A percentile compares a stretch with the other conserved stretches of the same genome.
Conservation (phyloP, 1,140 invertebrate species). For the Helicorthomorpha holstii region DNA sequence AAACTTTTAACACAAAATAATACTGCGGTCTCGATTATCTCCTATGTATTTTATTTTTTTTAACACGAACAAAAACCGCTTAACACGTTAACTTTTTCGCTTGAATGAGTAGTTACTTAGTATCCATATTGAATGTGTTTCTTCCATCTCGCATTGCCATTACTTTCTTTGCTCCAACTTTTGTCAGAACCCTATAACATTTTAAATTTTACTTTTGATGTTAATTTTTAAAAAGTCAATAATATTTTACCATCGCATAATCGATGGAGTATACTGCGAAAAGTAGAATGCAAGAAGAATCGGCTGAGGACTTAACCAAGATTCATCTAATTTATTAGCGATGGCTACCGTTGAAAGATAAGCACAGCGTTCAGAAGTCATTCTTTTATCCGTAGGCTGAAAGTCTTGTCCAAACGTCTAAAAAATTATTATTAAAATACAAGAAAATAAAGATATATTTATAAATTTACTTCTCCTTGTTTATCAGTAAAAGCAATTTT, state of each 20-base stretch:
- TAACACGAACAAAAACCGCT: too few relatives aligned
- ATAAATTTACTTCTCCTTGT: slow-evolving; percentile 32
- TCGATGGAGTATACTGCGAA: slow-evolving; percentile 41
- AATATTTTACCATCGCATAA: slow-evolving; percentile 33
- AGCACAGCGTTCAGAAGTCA: slow-evolving; percentile 53
- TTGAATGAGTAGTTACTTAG: too few relatives aligned
- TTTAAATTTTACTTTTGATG: not conserved
- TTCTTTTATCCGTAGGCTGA: slow-evolving; percentile 34
- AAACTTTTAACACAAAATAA: too few relatives aligned
- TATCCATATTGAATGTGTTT: too few relatives aligned
- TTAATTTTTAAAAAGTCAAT: not conserved
- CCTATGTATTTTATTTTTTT: too few relatives aligned
- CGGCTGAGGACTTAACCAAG: slow-evolving; percentile 51
- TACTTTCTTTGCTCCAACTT: not conserved
- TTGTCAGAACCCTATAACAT: not conserved
- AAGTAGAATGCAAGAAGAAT: slow-evolving; percentile 44
- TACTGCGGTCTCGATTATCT: too few relatives aligned
- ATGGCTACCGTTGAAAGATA: slow-evolving; percentile 51
- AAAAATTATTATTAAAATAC: slow-evolving; percentile 6
- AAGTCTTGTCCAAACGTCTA: slow-evolving; percentile 36
- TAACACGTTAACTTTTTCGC: too few relatives aligned
- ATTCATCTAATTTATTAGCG: slow-evolving; percentile 53
- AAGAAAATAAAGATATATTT: slow-evolving; percentile 3
- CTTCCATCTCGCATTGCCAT: not conserved
- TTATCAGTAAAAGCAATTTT: slow-evolving; percentile 47